These are phyloP conservation scores for Coleophora flavipennella DNA, from an alignment of 2,888 invertebrate genomes.

Conservation along the genomic window DNA sequence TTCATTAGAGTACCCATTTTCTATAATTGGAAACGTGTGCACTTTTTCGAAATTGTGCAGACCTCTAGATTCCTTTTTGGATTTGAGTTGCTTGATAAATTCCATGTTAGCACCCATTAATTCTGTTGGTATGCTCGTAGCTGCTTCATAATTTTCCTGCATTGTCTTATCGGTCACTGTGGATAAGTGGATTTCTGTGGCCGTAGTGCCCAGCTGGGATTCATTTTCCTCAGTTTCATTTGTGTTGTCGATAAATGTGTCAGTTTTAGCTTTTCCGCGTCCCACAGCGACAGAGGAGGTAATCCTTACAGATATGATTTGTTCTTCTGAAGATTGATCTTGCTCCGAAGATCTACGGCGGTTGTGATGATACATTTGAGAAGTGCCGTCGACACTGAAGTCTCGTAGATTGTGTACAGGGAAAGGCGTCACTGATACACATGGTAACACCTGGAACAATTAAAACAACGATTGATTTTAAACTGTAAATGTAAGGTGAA, in stretches of 20 bases:
- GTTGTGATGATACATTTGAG: constrained; percentile 20
- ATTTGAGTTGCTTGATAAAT: constrained; percentile 58
- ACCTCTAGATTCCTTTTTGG: constrained; percentile 50
- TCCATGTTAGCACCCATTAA: constrained; percentile 64
- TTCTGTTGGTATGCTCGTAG: constrained; percentile 12
- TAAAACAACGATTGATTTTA: neutral
- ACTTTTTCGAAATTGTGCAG: constrained; percentile 31
- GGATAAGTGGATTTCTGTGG: constrained; percentile 12
- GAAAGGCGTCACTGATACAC: constrained; percentile 33
- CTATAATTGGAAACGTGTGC: constrained; percentile 59
- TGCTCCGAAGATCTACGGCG: constrained; percentile 32
- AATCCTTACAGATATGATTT: constrained; percentile 70
- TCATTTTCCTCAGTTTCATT: constrained; percentile 13
- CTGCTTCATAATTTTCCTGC: constrained; percentile 22
- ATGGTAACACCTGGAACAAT: constrained; percentile 49
- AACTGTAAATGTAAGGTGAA: no score
- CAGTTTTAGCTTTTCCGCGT: constrained; percentile 44
- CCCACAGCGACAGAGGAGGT: constrained; percentile 75
- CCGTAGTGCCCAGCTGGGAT: constrained; percentile 9
- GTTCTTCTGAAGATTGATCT: constrained; percentile 33
- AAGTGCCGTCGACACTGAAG: constrained; percentile 13
- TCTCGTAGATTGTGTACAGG: constrained; percentile 29
- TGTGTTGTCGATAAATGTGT: constrained; percentile 12
- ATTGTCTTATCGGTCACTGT: constrained; percentile 32
- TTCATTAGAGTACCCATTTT: constrained; percentile 54